A percentile compares a stretch with the other conserved stretches of the same genome.
phyloP scores from a whole-genome alignment of 2,113 vertebrate species.

The Odontesthes bonariensis region DNA sequence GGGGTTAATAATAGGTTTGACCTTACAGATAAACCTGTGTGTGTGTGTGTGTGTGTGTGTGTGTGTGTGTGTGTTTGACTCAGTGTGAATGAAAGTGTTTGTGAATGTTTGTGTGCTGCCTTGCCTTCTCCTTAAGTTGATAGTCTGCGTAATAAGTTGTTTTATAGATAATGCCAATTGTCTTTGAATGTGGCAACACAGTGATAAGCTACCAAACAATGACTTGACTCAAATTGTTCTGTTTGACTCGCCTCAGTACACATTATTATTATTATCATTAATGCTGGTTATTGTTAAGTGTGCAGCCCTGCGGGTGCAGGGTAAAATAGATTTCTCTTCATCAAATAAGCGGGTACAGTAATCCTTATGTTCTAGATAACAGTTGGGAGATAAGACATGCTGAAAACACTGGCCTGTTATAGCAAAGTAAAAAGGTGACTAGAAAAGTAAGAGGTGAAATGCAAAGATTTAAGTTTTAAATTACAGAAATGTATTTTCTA shows the following conservation, averaged over 20 bases:
- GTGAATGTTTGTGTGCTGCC: slow-evolving; percentile 28
- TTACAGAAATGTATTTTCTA: too few relatives aligned
- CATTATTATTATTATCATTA: slow-evolving; percentile 64
- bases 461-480: too few relatives aligned
- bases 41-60: slow-evolving; percentile 56
- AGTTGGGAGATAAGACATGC: slow-evolving; percentile 25
- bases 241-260: slow-evolving; percentile 42
- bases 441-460: not conserved
- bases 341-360: slow-evolving; percentile 52
- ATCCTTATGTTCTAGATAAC: slow-evolving; percentile 64
- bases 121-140: slow-evolving; percentile 41
- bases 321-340: slow-evolving; percentile 50
- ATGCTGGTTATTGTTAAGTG: slow-evolving; percentile 56
- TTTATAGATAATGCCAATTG: slow-evolving; percentile 72
- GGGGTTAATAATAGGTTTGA: slow-evolving; percentile 81
- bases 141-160: slow-evolving; percentile 68
- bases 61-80: slow-evolving; percentile 51
- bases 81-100: slow-evolving; percentile 41
- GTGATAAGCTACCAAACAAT: slow-evolving; percentile 67
- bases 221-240: slow-evolving; percentile 67
- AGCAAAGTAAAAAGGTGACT: slow-evolving; percentile 1
- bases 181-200: slow-evolving; percentile 56
- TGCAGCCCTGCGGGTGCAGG: slow-evolving; percentile 8
- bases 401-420: slow-evolving; percentile 12
- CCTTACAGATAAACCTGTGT: slow-evolving; percentile 73